Evolutionary conservation across 2,797 vertebrate species (phyloP).

Genomic region (Trachurus trachurus): DNA sequence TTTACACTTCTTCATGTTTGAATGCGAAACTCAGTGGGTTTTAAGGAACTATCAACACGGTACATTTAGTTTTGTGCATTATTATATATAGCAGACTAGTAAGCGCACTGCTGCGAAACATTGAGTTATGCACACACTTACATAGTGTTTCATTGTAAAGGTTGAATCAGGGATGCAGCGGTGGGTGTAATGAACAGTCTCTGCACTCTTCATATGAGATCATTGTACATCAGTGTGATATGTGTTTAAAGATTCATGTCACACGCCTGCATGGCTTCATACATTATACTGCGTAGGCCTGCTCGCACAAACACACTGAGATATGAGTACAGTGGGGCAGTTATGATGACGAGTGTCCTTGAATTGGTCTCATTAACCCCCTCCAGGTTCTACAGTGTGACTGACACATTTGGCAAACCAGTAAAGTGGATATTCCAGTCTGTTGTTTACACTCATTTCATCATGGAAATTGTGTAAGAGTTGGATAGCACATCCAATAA

Average conservation of each 20-base stretch:
- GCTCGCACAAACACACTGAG: slow-evolving; percentile 3
- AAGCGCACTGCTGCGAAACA: slow-evolving; percentile 15
- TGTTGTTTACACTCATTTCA: slow-evolving; percentile 19
- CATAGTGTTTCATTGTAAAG: slow-evolving; percentile 2
- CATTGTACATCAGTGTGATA: slow-evolving; percentile 8
- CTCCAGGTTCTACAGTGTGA: slow-evolving; percentile 30
- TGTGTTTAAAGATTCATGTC: slow-evolving; percentile 5
- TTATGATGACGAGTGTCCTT: slow-evolving; percentile 39
- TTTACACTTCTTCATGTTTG: not conserved
- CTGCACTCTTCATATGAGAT: slow-evolving; percentile 2
- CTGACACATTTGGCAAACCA: slow-evolving; percentile 43
- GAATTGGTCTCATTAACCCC: slow-evolving; percentile 31
- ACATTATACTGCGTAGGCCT: not conserved
- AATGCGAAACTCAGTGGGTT: not conserved
- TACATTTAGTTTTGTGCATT: slow-evolving; percentile 24
- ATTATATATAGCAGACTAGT: slow-evolving; percentile 10
- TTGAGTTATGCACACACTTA: slow-evolving; percentile 24
- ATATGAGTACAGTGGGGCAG: slow-evolving; percentile 4
- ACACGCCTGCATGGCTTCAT: not conserved
- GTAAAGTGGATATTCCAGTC: slow-evolving; percentile 27
- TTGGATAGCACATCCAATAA: not conserved
- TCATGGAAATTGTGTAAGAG: not conserved
- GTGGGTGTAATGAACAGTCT: slow-evolving; percentile 11
- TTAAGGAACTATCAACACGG: not conserved
- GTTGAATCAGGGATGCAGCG: slow-evolving; percentile 11